Evolutionary conservation across 2,797 vertebrate species (phyloP), one percentile per base, ranked within the genome.

Genomic region (Myripristis jacobus): DNA sequence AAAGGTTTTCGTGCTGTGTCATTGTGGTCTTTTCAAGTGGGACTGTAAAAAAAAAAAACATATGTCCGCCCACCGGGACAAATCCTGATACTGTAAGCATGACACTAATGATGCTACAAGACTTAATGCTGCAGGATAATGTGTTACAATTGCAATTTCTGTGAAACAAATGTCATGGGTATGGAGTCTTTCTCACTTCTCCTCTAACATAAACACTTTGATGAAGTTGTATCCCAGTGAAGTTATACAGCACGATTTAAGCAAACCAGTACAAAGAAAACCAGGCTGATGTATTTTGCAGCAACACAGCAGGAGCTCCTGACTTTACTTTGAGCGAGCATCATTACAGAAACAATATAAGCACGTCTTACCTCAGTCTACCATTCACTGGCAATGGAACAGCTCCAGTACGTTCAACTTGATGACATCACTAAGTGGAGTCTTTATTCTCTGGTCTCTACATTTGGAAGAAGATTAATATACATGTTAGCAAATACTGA

Each of bases 1-100:
- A 43, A 76, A 62, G 38, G 56, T 60, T 75, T 88, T 89, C 78
- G 66, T 55, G 90, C 91, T 83, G 75, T 90, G 88, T 92, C 91
- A 93, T 73, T 84, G n/a, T 89, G 87, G 83, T 84, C 3, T 57
- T 2, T 48, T 16, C 15, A 31, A 34, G 38, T 48, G 58, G 54
- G 19, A 2, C 15, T 2, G 66, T 57, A 22, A 67, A 54, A 48
- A 59, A 22, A 67, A 54, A 48, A 77, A 75, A 41, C 36, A 25
- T 64, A 54, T 12, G 4, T 15, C 19, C 54, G 48, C 18, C 0
- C 24, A 25, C 1, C 0, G n/a, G 19, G 34, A 46, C 43, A 22
- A 18, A 22, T 41, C 10, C n/a, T 19, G 9, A 43, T 52, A 10
- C 19, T 66, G 46, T 22, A 22, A 36, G 21, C 13, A 34, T 18